Evolutionary conservation across 2,797 vertebrate species (phyloP), one percentile per base, ranked within the genome.

Genomic region (Scolopax bukidnonensis): DNA sequence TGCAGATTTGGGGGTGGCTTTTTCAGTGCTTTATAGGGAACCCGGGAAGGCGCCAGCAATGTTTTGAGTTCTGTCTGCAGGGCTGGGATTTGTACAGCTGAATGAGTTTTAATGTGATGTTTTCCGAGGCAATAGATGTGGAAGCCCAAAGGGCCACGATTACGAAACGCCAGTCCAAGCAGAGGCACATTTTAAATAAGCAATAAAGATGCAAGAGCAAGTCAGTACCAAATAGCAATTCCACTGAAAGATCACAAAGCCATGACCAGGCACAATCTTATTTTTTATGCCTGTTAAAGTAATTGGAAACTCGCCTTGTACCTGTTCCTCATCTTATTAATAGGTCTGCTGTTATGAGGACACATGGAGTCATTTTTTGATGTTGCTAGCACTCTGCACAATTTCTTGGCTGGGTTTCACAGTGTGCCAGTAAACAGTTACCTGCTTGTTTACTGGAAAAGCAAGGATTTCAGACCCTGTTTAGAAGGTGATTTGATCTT

Each of bases 31-130:
- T 95, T 81, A 69, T 53, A 82, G 80, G 60, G 61, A 90, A 48
- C 85, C 70, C 76, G 75, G 95, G 61, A 91, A 94, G 90, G 91
- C 61, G 45, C 84, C 84, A 89, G 92, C 0, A 0, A 38, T 95
- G 92, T 91, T 96, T 93, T 89, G 61, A 75, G 87, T 95, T 84
- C 95, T 68, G 91, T 89, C 81, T 89, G 87, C 65, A 0, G 65
- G 82, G 89, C 84, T 92, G 82, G 73, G 76, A 89, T 95, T 96
- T 96, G 84, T 82, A 89, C 95, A 95, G 92, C 79, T 92, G 87
- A 96, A 38, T 82, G 87, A 91, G 61, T 76, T 95, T 81, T 93
- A 85, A 93, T 94, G 84, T 57, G 87, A 91, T 89, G 86, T 89
- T 96, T 96, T 87, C 92, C 0, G 7, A 93, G 95, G 95, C 92